Percentiles rank a stretch among this genome's conserved stretches.
phyloP scores from a whole-genome alignment of 2,113 vertebrate species.

The Corapipo altera region DNA sequence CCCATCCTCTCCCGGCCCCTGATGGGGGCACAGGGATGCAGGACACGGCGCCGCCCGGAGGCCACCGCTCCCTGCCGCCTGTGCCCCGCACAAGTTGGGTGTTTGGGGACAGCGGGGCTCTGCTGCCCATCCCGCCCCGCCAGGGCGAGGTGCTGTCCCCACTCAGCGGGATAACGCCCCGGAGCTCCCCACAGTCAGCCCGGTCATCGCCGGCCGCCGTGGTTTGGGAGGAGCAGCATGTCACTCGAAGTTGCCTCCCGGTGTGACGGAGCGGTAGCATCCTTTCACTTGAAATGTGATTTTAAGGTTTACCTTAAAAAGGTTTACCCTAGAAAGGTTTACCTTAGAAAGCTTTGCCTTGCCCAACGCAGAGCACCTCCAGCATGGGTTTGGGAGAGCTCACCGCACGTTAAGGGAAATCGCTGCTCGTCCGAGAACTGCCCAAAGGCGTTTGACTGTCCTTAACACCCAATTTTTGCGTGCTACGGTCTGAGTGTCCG shows the following conservation, averaged over 20 bases:
- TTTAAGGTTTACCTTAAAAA: background rate
- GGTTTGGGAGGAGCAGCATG: rapidly evolving
- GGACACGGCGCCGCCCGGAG: background rate
- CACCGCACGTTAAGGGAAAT: background rate
- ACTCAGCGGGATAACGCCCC: background rate
- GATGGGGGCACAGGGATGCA: background rate
- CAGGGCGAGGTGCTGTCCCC: background rate
- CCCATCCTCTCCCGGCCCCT: no score
- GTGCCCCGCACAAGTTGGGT: background rate
- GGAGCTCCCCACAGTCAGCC: rapidly evolving
- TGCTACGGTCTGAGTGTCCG: no score
- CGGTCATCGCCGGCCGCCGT: rapidly evolving
- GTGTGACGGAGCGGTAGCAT: background rate
- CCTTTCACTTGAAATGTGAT: background rate
- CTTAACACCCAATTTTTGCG: background rate
- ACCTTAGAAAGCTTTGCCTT: background rate
- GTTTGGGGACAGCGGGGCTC: background rate
- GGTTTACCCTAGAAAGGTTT: no score
- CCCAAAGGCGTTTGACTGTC: background rate
- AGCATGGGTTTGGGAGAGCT: background rate
- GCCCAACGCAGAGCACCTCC: background rate
- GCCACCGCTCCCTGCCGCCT: background rate
- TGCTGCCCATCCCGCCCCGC: background rate
- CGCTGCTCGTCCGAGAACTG: background rate
- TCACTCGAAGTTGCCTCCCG: background rate